Base-by-base conservation (phyloP, 1,140 invertebrate species). In the Cydia splendana region DNA sequence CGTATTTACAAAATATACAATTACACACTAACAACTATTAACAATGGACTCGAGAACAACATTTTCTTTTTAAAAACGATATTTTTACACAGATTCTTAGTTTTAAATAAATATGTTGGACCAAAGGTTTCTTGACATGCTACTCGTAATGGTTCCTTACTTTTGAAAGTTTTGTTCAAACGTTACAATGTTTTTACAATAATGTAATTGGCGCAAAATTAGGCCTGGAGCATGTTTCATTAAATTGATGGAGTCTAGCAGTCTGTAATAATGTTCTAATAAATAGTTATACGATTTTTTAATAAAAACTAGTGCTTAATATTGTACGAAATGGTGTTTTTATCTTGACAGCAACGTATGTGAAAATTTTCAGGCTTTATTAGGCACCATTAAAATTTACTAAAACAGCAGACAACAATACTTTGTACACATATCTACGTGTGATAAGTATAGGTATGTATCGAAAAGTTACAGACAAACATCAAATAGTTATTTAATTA, bases 1-100 rank as follows among this genome's bases (percentile, higher is more conserved):
- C 79, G 75, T 92, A 91, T 92, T 86, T 92, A 92, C 91, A 92
- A 78, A 85, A 91, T 91, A 79, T 92, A 92, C 91, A 92, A 84
- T 76, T 80, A 81, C 79, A 75, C 77, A 77, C 87, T 88, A 91
- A 89, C 85, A 88, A 89, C 74, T 89, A 90, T 90, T 87, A 92
- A 91, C 88, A 92, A 86, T 86, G 77, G 65, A 69, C 75, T 67
- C 65, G 34, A 77, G 48, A 57, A 73, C 34, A 77, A 79, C 51
- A 76, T 80, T 77, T 24, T 10, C 62, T 62, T 77, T 75, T 34
- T 75, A 51, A 76, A 77, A 80, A 77, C 53, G 76, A 78, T 67
- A 69, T 79, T 76, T 10, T 77, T 79, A 78, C 75, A 80, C 62
- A 65, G 42, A 45, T 45, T 28, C 57, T 75, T 69, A 79, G 79